Conservation (phyloP, 2,113 vertebrate genomes). For the Lagopus muta region DNA sequence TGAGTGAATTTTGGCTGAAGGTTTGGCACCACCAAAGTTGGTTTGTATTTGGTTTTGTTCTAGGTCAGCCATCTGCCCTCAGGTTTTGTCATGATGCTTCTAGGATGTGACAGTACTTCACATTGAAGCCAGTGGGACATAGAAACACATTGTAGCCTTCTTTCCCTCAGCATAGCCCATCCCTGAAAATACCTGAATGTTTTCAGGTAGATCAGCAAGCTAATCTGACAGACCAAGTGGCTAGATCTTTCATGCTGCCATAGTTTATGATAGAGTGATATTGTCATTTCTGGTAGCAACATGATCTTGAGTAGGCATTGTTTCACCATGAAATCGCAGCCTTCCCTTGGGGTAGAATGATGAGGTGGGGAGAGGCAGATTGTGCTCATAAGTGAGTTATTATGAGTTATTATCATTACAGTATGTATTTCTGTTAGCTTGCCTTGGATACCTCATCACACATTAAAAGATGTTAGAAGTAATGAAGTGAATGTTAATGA, state of each 20-base stretch:
- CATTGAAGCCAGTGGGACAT: not conserved
- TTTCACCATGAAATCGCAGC: not conserved
- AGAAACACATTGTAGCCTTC: not conserved
- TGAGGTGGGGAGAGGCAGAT: not conserved
- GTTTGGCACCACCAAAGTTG: not conserved
- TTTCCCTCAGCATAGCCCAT: not conserved
- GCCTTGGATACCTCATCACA: not conserved
- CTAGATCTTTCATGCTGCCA: not conserved
- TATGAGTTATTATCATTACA: not conserved
- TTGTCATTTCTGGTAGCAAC: not conserved
- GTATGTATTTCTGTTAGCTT: not conserved
- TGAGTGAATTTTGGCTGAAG: not conserved
- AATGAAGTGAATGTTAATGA: not conserved
- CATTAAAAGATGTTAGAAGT: not conserved
- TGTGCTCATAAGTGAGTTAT: not conserved
- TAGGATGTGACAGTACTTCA: constrained; percentile 3
- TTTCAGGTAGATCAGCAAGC: not conserved
- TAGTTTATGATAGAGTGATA: not conserved
- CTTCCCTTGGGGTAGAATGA: not conserved
- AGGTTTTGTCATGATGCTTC: not conserved
- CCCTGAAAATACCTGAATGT: not conserved
- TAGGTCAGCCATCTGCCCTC: constrained; percentile 33
- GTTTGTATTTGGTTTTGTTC: not conserved
- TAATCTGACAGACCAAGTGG: not conserved
- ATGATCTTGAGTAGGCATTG: not conserved